phyloP scores from a whole-genome alignment of 2,888 invertebrate species.

The Aporophyla lueneburgensis region DNA sequence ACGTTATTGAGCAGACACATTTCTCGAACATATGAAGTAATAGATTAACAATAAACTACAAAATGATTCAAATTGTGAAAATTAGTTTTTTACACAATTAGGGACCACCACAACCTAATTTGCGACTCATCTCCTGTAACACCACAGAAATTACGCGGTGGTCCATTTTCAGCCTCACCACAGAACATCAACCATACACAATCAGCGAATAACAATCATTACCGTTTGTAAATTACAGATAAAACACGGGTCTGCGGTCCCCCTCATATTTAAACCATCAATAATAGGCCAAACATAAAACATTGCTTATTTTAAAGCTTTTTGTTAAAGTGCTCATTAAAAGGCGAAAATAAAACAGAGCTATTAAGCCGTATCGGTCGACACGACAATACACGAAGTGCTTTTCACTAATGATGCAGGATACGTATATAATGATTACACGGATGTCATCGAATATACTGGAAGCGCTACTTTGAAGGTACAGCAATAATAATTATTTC shows the following conservation, averaged over 20 bases:
- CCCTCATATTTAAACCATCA: conserved; percentile 52
- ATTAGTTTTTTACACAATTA: no score
- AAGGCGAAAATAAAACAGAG: conserved; percentile 76
- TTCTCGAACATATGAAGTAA: no score
- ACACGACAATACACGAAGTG: conserved; percentile 76
- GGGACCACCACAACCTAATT: conserved; percentile 40
- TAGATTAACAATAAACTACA: no score
- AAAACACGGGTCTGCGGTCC: conserved; percentile 47
- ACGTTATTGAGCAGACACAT: no score
- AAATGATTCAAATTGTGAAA: no score
- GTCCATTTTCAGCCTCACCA: conserved; percentile 38
- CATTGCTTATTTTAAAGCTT: conserved; percentile 71
- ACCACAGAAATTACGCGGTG: conserved; percentile 41
- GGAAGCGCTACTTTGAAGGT: conserved; percentile 42
- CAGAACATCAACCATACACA: conserved; percentile 47
- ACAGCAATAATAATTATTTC: conserved; percentile 21
- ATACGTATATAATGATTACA: conserved; percentile 66
- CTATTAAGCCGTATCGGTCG: conserved; percentile 75
- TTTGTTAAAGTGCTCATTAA: conserved; percentile 83
- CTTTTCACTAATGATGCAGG: conserved; percentile 80
- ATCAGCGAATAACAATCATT: conserved; percentile 52
- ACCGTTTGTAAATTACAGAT: conserved; percentile 54
- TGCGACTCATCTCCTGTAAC: conserved; percentile 34
- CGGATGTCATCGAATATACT: conserved; percentile 51
- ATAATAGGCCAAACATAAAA: conserved; percentile 50